Base-by-base conservation (phyloP, 2,113 vertebrate genomes). In the Chamaetylas fuelleborni region DNA sequence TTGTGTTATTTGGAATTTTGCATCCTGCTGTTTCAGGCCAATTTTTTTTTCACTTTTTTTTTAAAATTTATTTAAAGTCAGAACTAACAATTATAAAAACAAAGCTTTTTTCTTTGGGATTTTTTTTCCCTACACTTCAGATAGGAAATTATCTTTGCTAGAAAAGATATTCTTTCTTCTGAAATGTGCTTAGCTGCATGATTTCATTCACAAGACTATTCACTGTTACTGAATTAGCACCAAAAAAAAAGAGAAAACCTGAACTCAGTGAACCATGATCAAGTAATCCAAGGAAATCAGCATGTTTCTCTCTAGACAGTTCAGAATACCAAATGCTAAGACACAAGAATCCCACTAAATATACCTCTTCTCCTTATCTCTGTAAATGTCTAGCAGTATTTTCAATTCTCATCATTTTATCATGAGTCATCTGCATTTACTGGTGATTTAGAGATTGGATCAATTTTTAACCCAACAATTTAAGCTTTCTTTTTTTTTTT, bases 251-350 rank as follows among this genome's bases (percentile, higher is more conserved):
- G 33, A 71, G 47, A 81, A 96, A 97, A 90, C 69, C 72, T 95
- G 86, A 95, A 93, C 56, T 90, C 95, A 92, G 74, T 96, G 96
- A 96, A 96, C 95, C 95, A 92, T 92, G 95, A 93, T 92, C 76
- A 81, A 92, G 86, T 96, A 97, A 97, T 95, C 88, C 92, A 0
- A 81, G 82, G 76, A 94, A 96, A 95, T 96, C 94, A 95, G 90
- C 92, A 69, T 84, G 76, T 79, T 90, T 86, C 88, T 95, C 93
- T 92, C 88, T 29, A 93, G 92, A 88, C 92, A 84, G 28, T 90
- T 96, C 80, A 53, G 76, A 90, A 93, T 84, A 96, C 24, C 57
- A 26, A 74, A 74, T 64, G 76, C 80, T 94, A 95, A 94, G 92
- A 67, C 85, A 50, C 64, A 64, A 62, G 57, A 86, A 79, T 94